Evolutionary conservation across 2,888 invertebrate species (phyloP).

Genomic region (Chironomus riparius): DNA sequence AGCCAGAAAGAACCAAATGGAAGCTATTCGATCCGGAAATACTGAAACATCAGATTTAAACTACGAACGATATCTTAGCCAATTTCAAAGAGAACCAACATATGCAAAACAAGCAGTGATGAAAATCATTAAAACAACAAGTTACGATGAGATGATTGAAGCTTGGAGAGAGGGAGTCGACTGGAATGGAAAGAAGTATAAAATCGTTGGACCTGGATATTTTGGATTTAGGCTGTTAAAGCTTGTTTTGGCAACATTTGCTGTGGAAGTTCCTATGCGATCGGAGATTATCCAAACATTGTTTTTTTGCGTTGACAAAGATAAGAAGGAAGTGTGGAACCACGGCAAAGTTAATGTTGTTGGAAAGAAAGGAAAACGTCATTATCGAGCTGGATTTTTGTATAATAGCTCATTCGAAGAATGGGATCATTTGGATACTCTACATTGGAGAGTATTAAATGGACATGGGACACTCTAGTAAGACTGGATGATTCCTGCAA

Average conservation of each 20-base stretch:
- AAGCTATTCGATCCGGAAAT: neutral
- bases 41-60: neutral
- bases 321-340: neutral
- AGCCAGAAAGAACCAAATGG: neutral
- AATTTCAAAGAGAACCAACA: neutral
- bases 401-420: no score
- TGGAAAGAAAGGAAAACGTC: no score
- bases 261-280: neutral
- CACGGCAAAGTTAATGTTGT: neutral
- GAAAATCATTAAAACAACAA: neutral
- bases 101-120: neutral
- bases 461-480: no score
- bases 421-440: no score
- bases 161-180: neutral
- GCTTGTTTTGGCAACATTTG: neutral
- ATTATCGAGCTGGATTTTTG: no score
- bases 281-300: neutral
- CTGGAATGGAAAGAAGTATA: neutral
- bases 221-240: neutral
- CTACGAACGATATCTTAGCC: neutral
- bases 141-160: neutral
- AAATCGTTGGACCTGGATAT: neutral
- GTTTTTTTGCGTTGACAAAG: neutral
- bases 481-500: no score
- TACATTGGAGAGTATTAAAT: no score